Percentiles rank a stretch among this genome's conserved stretches.
Conservation (phyloP, 1,140 invertebrate genomes). For the Druon quercuslanigerum region DNA sequence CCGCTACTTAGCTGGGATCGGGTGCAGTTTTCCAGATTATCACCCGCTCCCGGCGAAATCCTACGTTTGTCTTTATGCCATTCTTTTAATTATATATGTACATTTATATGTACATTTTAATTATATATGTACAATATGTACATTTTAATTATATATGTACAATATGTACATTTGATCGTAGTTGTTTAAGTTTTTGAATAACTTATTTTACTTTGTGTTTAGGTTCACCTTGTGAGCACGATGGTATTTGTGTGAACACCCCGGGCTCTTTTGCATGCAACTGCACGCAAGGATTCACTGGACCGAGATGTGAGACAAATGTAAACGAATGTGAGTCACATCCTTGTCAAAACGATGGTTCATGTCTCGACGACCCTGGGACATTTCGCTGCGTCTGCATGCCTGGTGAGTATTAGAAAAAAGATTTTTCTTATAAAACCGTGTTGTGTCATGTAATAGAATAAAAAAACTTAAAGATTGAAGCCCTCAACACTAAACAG, state of each 20-base stretch:
- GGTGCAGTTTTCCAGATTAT: too few relatives aligned
- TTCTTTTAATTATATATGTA: too few relatives aligned
- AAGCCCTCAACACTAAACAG: too few relatives aligned
- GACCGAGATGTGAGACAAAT: slow-evolving; percentile 92
- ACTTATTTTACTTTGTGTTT: slow-evolving; percentile 51
- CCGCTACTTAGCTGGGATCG: too few relatives aligned
- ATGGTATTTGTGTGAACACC: slow-evolving; percentile 95
- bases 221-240: slow-evolving; percentile 94
- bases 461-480: too few relatives aligned
- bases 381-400: slow-evolving; percentile 97
- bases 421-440: too few relatives aligned
- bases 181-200: slow-evolving; percentile 16
- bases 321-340: slow-evolving; percentile 97
- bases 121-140: too few relatives aligned
- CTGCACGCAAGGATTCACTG: slow-evolving; percentile 93
- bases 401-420: slow-evolving; percentile 85
- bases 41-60: too few relatives aligned
- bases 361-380: slow-evolving; percentile 95
- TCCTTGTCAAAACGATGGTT: slow-evolving; percentile 95
- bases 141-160: too few relatives aligned
- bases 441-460: too few relatives aligned
- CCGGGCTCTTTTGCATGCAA: slow-evolving; percentile 95
- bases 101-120: too few relatives aligned
- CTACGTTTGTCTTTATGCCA: too few relatives aligned
- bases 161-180: not conserved